phyloP scores from a whole-genome alignment of 2,113 vertebrate species.

The Ceyx melanurus region DNA sequence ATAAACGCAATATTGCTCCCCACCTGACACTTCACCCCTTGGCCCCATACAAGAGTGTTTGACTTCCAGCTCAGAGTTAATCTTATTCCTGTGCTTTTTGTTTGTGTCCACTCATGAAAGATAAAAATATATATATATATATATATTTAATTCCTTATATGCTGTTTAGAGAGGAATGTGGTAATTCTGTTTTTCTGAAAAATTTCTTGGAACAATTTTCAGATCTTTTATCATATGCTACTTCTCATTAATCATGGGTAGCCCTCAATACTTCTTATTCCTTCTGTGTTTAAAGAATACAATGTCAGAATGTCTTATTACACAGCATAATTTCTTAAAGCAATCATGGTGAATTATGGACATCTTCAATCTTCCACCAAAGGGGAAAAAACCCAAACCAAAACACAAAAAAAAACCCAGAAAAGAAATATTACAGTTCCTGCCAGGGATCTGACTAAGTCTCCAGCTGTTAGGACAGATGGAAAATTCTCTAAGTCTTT shows the following conservation, averaged over 20 bases:
- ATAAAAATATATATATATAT: too few relatives aligned
- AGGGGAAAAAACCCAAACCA: not conserved
- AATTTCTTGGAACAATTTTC: not conserved
- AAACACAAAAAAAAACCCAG: not conserved
- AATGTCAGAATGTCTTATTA: not conserved
- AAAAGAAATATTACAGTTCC: not conserved
- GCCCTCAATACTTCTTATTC: not conserved
- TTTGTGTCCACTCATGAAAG: too few relatives aligned
- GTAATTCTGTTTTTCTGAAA: not conserved
- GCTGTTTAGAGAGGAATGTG: not conserved
- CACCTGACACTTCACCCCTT: too few relatives aligned
- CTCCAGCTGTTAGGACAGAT: conserved; percentile 20
- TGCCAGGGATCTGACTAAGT: not conserved
- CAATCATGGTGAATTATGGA: not conserved
- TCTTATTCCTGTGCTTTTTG: too few relatives aligned
- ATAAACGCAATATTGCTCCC: too few relatives aligned
- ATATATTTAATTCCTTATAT: too few relatives aligned
- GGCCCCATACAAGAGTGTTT: too few relatives aligned
- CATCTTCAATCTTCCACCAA: not conserved
- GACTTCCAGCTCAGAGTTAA: too few relatives aligned
- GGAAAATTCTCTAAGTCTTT: conserved; percentile 22
- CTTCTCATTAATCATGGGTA: not conserved
- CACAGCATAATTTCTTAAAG: not conserved
- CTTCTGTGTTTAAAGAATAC: not conserved
- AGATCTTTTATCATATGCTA: not conserved